Conservation (phyloP, 2,113 vertebrate genomes). For the Osmerus eperlanus region DNA sequence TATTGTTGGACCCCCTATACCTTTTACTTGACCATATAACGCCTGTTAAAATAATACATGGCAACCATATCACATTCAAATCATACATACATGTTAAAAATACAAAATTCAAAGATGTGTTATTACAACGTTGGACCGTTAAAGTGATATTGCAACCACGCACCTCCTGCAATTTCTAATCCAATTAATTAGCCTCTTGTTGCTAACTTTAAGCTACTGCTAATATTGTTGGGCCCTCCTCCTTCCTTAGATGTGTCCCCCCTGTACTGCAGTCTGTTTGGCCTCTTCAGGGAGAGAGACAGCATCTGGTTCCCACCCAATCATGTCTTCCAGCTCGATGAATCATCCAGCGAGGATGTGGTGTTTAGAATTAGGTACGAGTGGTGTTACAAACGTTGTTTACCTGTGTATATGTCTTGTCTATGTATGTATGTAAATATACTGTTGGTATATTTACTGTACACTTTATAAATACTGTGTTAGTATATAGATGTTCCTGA, state of each 20-base stretch:
- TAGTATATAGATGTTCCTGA: too few species aligned
- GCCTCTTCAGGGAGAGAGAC: conserved; percentile 85
- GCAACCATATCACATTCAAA: too few species aligned
- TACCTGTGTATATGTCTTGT: not conserved
- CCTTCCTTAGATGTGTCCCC: conserved; percentile 81
- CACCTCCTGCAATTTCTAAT: not conserved
- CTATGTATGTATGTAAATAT: too few species aligned
- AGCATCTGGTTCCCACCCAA: conserved; percentile 90
- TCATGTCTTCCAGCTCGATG: conserved; percentile 87
- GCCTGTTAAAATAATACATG: too few species aligned
- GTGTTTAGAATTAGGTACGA: conserved; percentile 85
- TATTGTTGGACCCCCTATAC: too few species aligned
- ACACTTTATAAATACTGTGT: too few species aligned
- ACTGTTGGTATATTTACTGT: too few species aligned
- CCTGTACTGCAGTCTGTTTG: conserved; percentile 87
- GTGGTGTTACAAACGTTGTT: not conserved
- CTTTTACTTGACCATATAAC: too few species aligned
- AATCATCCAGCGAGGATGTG: conserved; percentile 73
- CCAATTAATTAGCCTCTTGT: not conserved
- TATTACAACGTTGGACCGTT: too few species aligned
- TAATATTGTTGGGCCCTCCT: not conserved
- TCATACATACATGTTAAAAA: too few species aligned
- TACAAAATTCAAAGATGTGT: too few species aligned
- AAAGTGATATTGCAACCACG: too few species aligned
- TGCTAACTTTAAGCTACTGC: conserved; percentile 4